Evolutionary conservation across 2,888 invertebrate genomes (phyloP).

Genomic region (Polyommatus icarus): DNA sequence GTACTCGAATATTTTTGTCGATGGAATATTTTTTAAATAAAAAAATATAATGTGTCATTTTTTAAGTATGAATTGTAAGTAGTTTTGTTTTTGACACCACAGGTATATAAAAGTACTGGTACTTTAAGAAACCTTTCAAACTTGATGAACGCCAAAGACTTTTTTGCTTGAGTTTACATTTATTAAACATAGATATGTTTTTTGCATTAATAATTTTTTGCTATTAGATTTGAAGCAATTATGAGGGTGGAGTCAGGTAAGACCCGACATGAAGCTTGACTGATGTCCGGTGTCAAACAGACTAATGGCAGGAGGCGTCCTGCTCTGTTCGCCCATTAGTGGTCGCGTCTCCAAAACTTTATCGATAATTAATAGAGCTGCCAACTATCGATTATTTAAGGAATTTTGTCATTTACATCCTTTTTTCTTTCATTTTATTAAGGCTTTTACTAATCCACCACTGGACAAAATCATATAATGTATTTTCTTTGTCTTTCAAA

Average conservation of each 20-base stretch:
- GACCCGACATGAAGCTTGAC: constrained; percentile 60
- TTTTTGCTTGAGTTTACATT: not conserved
- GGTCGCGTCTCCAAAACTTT: constrained; percentile 47
- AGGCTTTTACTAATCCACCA: not conserved
- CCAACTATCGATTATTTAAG: not conserved
- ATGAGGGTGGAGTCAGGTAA: constrained; percentile 44
- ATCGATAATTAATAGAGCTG: constrained; percentile 49
- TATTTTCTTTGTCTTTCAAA: too few species aligned
- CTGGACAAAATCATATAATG: too few species aligned
- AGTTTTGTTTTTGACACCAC: too few species aligned
- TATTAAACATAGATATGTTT: not conserved
- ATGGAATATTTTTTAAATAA: not conserved
- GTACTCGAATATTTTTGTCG: not conserved
- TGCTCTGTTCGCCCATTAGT: constrained; percentile 69
- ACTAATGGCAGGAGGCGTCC: constrained; percentile 75
- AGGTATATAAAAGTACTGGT: too few species aligned
- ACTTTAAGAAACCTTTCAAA: not conserved
- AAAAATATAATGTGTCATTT: too few species aligned
- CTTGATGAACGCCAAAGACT: not conserved
- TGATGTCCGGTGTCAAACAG: constrained; percentile 76
- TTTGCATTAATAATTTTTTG: not conserved
- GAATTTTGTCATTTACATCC: constrained; percentile 44
- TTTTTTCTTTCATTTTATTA: not conserved
- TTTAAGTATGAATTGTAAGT: too few species aligned
- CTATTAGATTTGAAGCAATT: constrained; percentile 2